Evolutionary conservation across 2,888 invertebrate genomes (phyloP), one percentile per base, ranked within the genome.

Genomic region (Meliscaeva auricollis): DNA sequence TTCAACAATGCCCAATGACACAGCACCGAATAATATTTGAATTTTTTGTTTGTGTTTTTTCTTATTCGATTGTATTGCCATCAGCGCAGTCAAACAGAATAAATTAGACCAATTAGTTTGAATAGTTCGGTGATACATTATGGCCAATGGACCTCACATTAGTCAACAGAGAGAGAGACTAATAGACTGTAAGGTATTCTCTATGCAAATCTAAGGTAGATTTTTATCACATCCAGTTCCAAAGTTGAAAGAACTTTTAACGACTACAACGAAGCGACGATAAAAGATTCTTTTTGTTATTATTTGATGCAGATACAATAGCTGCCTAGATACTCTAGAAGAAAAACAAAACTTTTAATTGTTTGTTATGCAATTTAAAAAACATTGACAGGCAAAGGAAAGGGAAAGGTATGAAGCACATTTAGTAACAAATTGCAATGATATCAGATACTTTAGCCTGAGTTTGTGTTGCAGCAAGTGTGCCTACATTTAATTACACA

Each of bases 121-220:
- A 62, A 44, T 62, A 20, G 50, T 11, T 60, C 26, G 41, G 15
- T 22, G 44, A 70, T 77, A 26, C 35, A 35, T 54, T 70, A 62
- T 54, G n/a, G n/a, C n/a, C n/a, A n/a, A n/a, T n/a, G 41, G 32
- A n/a, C 38, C 1, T 15, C n/a, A 17, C 1, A 15, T 60, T 35
- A 26, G 22, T 44, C 60, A 22, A 15, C 22, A 41, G 17, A 74
- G 6, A 38, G 20, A 20, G 5, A 11, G 3, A 30, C 8, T 52
- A 3, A 9, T 11, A 9, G 38, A 32, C 13, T 41, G 26, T 44
- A 32, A 58, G 32, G 11, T 35, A 7, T 38, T 56, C 70, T 48
- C 13, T 48, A 79, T 73, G 74, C 74, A 68, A 79, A 79, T 79
- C 22, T 6, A 38, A 3, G 22, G 6, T n/a, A 54, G 73, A 66